A percentile compares a stretch with the other conserved stretches of the same genome.
These are phyloP conservation scores for Trissolcus brochymenae DNA, from an alignment of 2,888 invertebrate genomes.

Conservation along the genomic window DNA sequence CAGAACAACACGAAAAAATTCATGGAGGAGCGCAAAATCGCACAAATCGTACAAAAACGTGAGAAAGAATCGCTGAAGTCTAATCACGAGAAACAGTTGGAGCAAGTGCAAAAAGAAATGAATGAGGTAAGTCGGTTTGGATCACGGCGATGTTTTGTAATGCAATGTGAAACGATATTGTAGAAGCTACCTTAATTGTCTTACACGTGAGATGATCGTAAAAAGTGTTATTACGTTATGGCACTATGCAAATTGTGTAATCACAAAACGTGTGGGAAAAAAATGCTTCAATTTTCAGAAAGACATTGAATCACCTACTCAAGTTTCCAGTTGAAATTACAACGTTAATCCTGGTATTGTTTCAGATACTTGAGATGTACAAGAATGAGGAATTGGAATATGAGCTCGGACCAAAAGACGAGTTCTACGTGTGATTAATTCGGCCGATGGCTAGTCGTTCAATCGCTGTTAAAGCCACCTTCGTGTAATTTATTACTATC, in stretches of 20 bases:
- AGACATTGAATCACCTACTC: neutral
- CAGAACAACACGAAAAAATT: constrained; percentile 99
- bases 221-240: constrained; percentile 18
- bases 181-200: constrained; percentile 8
- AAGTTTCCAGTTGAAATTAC: too few relatives aligned
- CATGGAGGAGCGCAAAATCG: constrained; percentile 94
- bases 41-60: constrained; percentile 91
- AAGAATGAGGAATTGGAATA: constrained; percentile 95
- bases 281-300: neutral
- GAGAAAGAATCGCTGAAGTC: constrained; percentile 95
- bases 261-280: too few relatives aligned
- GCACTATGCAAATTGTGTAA: too few relatives aligned
- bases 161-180: constrained; percentile 8
- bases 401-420: constrained; percentile 90
- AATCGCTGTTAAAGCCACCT: constrained; percentile 62
- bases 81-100: constrained; percentile 93
- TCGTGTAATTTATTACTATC: constrained; percentile 69
- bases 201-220: constrained; percentile 3
- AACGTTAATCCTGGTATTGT: constrained; percentile 53
- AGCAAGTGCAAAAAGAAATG: constrained; percentile 91
- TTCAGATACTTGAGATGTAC: constrained; percentile 93
- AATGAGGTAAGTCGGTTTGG: constrained; percentile 82
- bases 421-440: constrained; percentile 88
- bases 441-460: constrained; percentile 55
- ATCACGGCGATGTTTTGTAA: constrained; percentile 18